Evolutionary conservation across 2,888 invertebrate genomes (phyloP), one percentile per base, ranked within the genome.

Genomic region (Campopleginae sp.): DNA sequence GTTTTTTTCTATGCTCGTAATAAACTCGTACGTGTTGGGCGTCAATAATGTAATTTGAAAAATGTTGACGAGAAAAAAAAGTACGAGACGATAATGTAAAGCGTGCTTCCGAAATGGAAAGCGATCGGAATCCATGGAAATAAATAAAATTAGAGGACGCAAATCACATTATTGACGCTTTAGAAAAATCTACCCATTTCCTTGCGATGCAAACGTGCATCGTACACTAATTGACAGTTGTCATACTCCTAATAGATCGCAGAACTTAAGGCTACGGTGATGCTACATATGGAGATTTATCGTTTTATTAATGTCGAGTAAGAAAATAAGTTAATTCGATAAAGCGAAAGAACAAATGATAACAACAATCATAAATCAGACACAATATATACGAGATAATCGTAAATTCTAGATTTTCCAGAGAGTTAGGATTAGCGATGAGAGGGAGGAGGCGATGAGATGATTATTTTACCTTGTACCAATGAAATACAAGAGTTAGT

Each of bases 401-500:
- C 23, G 61, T 75, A n/a, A 58, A 54, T 54, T 42, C 74, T 63
- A 75, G 31, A 75, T 44, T 44, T 51, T 61, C 17, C 46, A 44
- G 44, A 63, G 48, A 33, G 66, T 80, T 80, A 81, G 77, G 68
- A 65, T n/a, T 71, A 75, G 65, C 54, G 68, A 72, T 66, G 66
- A 70, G 44, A 74, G 54, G 51, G 66, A 54, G 71, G 66, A 54
- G 71, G 66, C 65, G 65, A 80, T 80, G 66, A 63, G 38, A 23
- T 12, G 48, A 8, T 80, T 70, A 48, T 76, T 42, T 66, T 54
- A 81, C 71, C 80, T 86, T 65, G 54, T 68, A 82, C 81, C 85
- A 83, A 68, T 84, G 23, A 75, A 77, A 81, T 80, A 80, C 71
- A 82, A 72, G 71, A 77, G 78, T 86, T 80, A 80, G 84, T 72